Conservation (phyloP, 2,113 vertebrate species). For the Lethenteron reissneri region DNA sequence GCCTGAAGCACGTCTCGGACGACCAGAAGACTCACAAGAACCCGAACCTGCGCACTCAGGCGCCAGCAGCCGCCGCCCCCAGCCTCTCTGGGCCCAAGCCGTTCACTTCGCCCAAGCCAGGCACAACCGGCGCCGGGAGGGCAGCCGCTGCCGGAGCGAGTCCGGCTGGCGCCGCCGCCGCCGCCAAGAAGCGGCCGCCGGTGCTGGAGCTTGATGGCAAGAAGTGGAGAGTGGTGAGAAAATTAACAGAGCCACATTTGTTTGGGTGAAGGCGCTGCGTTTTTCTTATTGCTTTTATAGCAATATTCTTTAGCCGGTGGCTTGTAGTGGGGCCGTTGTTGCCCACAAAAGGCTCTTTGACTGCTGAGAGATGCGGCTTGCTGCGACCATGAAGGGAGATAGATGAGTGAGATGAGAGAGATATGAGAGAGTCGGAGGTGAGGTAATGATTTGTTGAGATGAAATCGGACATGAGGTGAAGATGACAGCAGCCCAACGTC, state of each 20-base stretch:
- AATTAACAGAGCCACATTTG: not conserved
- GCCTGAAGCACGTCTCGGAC: constrained; percentile 63
- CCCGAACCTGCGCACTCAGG: constrained; percentile 36
- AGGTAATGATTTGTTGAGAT: too few relatives aligned
- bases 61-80: constrained; percentile 21
- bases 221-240: constrained; percentile 88
- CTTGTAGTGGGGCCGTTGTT: too few relatives aligned
- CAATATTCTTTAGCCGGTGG: too few relatives aligned
- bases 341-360: too few relatives aligned
- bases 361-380: too few relatives aligned
- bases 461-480: too few relatives aligned
- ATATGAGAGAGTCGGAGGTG: too few relatives aligned
- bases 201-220: constrained; percentile 76
- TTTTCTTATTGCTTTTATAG: too few relatives aligned
- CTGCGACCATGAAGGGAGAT: too few relatives aligned
- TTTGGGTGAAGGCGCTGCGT: too few relatives aligned
- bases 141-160: not conserved
- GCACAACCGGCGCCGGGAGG: not conserved
- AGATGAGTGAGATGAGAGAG: too few relatives aligned
- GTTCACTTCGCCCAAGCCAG: constrained; percentile 13
- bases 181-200: constrained; percentile 31
- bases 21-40: constrained; percentile 77
- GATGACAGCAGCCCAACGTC: too few relatives aligned
- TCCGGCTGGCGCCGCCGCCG: constrained; percentile 15
- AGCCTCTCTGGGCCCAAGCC: constrained; percentile 14